Conservation (phyloP, 2,888 invertebrate species). For the Cheilosia soror region DNA sequence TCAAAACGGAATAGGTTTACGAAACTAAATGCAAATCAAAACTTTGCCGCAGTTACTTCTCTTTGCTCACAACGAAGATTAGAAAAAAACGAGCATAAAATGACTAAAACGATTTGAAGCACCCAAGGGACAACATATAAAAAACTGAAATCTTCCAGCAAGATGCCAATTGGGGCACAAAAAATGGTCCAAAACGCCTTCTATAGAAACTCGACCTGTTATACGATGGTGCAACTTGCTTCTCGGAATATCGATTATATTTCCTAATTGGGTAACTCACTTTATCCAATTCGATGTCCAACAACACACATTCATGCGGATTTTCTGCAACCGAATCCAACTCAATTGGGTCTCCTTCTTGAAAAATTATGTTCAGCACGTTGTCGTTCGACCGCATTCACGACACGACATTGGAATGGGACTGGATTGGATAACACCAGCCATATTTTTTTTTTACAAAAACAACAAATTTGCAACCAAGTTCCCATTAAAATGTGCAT, state of each 20-base stretch:
- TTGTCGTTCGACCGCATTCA: constrained; percentile 55
- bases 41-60: too few relatives aligned
- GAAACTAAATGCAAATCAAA: too few relatives aligned
- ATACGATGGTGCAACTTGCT: constrained; percentile 36
- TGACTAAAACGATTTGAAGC: not conserved
- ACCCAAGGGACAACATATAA: not conserved
- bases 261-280: constrained; percentile 62
- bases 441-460: not conserved
- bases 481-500: constrained; percentile 48
- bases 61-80: too few relatives aligned
- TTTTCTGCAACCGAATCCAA: not conserved
- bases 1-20: too few relatives aligned
- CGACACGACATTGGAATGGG: constrained; percentile 46
- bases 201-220: constrained; percentile 1
- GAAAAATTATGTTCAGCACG: constrained; percentile 25
- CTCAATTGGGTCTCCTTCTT: constrained; percentile 2
- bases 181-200: not conserved
- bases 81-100: too few relatives aligned
- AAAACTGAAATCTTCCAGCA: not conserved
- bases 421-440: too few relatives aligned
- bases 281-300: constrained; percentile 30
- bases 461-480: constrained; percentile 7
- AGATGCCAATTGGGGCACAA: constrained; percentile 21
- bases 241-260: constrained; percentile 54
- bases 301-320: constrained; percentile 12